Evolutionary conservation across 2,888 invertebrate species (phyloP), one percentile per base, ranked within the genome.

Genomic region (Nineta flava): DNA sequence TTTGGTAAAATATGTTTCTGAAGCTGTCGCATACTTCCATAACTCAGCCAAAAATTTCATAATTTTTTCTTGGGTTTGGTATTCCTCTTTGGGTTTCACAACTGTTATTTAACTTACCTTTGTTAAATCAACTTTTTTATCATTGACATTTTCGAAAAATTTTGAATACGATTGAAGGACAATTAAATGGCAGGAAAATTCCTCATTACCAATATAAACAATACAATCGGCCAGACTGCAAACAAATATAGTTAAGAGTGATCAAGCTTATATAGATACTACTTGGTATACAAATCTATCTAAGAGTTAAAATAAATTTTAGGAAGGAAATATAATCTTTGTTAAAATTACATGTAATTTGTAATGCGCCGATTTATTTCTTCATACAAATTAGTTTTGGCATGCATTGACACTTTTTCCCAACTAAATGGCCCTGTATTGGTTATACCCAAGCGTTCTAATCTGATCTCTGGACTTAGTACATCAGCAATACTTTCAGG

Each of bases 101-200:
- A n/a, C n/a, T n/a, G n/a, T n/a, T n/a, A n/a, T 3, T 38, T 38
- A n/a, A 13, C 26, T 12, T 44, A 44, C 44, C 12, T 44, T 44
- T 44, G 17, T 17, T 13, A 44, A 44, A 44, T 44, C 67, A 12
- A 68, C 63, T 57, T 65, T 65, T 53, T 66, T 67, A 1, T 65
- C 63, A 0, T 65, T 64, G n/a, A 63, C 60, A 53, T 62, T 63
- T 52, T 81, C 78, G 57, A 83, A 82, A 56, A 75, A 77, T 21
- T 70, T 63, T 1, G 82, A 82, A 62, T 83, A 83, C 55, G 81
- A 75, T 61, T 83, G 81, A 3, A 83, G 66, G 2, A 83, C 79
- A 21, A 83, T 69, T 19, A 74, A 70, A 60, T 83, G 83, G 60
- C 82, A 83, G 53, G 77, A 74, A 57, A 81, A 82, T 58, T 78